Evolutionary conservation across 1,140 invertebrate species (phyloP), one percentile per base, ranked within the genome.

Genomic region (Acromyrmex echinatior): DNA sequence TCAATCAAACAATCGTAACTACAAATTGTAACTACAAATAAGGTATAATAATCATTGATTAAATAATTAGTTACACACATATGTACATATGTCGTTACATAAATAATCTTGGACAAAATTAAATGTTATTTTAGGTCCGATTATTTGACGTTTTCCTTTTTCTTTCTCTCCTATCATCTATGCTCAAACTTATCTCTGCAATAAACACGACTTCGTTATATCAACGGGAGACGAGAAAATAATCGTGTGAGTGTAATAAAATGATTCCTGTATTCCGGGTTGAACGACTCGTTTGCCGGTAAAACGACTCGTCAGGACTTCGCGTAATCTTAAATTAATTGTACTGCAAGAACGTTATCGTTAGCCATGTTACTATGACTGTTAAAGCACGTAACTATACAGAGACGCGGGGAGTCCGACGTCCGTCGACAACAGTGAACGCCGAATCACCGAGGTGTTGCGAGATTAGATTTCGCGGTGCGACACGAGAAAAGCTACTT

Each of bases 391-490:
- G 2, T 51, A 16, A 51, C 14, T 16, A 16, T 51, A 9, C 25
- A 25, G 25, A 3, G 3, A 16, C 0, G 2, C 3, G 49, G 14
- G 3, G 3, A 9, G 31, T 35, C 9, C 9, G 39, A 45, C 6
- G 39, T 10, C 9, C 9, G 39, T n/a, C 53, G 6, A 18, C 49
- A 51, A 18, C 2, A 6, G 5, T 12, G 28, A 28, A 28, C 9
- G 21, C 21, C 71, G 16, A 76, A 21, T 76, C 18, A 60, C 5
- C 21, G 18, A 51, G 16, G 39, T 66, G 16, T 80, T 53, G 18
- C 79, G 79, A 82, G 16, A 73, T 82, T 60, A 82, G 18, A 73
- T 62, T 45, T 82, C 35, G 12, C 80, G 10, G 9, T 6, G 25
- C 0, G 45, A 2, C 28, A 25, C n/a, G 45, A 82, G 12, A 25